A percentile compares a stretch with the other conserved stretches of the same genome.
Evolutionary conservation across 2,113 vertebrate species (phyloP).

Genomic region (Gnathochromis pfefferi): DNA sequence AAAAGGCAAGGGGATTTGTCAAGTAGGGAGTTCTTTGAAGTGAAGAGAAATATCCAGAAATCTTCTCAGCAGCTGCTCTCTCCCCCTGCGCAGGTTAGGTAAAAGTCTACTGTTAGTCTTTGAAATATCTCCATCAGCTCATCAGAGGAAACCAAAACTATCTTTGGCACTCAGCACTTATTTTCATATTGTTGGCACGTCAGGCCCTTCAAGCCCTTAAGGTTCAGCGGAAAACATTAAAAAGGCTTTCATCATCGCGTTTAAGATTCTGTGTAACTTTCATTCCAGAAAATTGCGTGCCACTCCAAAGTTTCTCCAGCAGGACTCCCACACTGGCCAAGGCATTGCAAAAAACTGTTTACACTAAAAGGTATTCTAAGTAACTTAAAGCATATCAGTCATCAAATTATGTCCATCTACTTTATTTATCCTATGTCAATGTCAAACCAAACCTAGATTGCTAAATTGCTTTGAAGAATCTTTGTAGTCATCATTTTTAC

Average conservation of each 20-base stretch:
- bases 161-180: constrained; percentile 43
- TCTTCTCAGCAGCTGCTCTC: constrained; percentile 57
- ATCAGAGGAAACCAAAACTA: constrained; percentile 50
- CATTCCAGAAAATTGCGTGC: constrained; percentile 35
- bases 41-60: constrained; percentile 43
- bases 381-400: neutral
- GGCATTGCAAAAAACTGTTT: neutral
- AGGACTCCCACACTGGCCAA: neutral
- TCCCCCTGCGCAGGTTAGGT: constrained; percentile 42
- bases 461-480: neutral
- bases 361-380: neutral
- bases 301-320: constrained; percentile 3
- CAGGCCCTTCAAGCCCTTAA: constrained; percentile 1
- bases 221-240: constrained; percentile 44
- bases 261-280: constrained; percentile 31
- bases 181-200: constrained; percentile 52
- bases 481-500: neutral
- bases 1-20: constrained; percentile 46
- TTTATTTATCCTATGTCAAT: neutral
- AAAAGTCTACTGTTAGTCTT: constrained; percentile 24
- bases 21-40: constrained; percentile 50
- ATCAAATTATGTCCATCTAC: neutral
- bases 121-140: constrained; percentile 55
- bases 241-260: constrained; percentile 35
- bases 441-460: neutral